These are phyloP conservation scores for Hipposideros armiger DNA, from an alignment of 2,113 vertebrate genomes.

Conservation along the genomic window DNA sequence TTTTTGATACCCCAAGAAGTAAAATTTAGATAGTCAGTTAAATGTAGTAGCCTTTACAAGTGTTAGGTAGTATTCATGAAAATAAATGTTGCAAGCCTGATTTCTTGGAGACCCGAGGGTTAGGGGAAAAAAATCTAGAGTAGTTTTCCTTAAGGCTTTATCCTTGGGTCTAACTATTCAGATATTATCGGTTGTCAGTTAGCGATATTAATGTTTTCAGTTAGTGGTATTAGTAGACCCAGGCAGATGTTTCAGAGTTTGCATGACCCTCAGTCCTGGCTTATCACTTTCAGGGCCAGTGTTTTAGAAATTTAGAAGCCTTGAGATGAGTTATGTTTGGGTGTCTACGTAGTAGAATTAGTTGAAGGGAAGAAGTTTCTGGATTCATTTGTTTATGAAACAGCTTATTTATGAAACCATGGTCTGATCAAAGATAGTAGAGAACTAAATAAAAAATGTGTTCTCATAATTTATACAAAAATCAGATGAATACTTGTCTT, in stretches of 20 bases:
- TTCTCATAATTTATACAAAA: background rate
- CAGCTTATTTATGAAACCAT: background rate
- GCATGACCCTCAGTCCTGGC: slow-evolving; percentile 63
- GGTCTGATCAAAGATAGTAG: background rate
- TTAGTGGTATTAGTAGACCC: background rate
- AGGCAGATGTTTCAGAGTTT: slow-evolving; percentile 38
- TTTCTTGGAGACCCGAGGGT: background rate
- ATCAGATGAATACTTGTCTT: background rate
- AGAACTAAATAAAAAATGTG: background rate
- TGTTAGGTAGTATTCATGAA: background rate
- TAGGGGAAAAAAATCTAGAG: background rate
- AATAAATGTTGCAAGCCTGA: background rate
- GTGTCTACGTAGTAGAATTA: background rate
- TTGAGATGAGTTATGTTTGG: slow-evolving; percentile 75
- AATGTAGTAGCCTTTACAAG: background rate
- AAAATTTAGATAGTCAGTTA: background rate
- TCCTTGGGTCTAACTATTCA: background rate
- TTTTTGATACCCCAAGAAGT: slow-evolving; percentile 4
- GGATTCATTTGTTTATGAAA: slow-evolving; percentile 2
- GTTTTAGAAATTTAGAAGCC: slow-evolving; percentile 73
- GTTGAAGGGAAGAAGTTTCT: background rate
- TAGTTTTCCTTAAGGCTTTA: background rate
- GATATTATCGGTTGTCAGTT: background rate
- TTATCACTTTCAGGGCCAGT: slow-evolving; percentile 79
- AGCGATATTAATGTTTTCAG: background rate